Conservation (phyloP, 64 coral and sea anemone genomes). For the Anthopleura sola region DNA sequence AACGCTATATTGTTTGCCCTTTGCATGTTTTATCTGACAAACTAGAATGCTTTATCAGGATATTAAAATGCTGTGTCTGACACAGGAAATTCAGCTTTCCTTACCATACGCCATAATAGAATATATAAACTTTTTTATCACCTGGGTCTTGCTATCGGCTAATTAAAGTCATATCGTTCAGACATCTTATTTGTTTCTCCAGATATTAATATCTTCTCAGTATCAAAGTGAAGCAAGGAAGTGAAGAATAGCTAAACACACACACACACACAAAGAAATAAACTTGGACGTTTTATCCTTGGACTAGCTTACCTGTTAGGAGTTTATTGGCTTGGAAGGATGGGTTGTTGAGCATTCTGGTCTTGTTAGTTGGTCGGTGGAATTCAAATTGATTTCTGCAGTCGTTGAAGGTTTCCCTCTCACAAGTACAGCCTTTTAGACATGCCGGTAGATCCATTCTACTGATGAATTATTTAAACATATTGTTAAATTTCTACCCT, state of each 20-base stretch:
- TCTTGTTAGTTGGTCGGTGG: background rate
- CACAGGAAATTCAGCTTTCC: no score
- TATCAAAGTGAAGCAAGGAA: background rate
- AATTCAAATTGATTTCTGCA: slow-evolving; percentile 2
- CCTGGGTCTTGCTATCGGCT: background rate
- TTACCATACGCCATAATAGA: no score
- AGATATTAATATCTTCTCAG: background rate
- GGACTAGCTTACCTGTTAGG: background rate
- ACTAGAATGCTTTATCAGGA: no score
- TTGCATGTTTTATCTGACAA: no score
- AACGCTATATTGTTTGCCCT: no score
- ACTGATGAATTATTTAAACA: slow-evolving; percentile 1
- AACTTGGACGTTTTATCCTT: background rate
- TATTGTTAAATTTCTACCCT: background rate
- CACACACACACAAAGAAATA: background rate
- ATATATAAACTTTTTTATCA: background rate
- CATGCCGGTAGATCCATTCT: slow-evolving; percentile 66
- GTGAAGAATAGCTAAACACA: background rate
- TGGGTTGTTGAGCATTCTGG: background rate
- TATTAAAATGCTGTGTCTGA: no score
- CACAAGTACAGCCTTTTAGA: slow-evolving; percentile 56
- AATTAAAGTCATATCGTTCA: background rate
- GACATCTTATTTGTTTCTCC: background rate
- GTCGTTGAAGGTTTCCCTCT: slow-evolving; percentile 29
- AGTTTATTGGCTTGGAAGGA: background rate